Conservation (phyloP, 2,797 vertebrate genomes). For the Ispidina lecontei region DNA sequence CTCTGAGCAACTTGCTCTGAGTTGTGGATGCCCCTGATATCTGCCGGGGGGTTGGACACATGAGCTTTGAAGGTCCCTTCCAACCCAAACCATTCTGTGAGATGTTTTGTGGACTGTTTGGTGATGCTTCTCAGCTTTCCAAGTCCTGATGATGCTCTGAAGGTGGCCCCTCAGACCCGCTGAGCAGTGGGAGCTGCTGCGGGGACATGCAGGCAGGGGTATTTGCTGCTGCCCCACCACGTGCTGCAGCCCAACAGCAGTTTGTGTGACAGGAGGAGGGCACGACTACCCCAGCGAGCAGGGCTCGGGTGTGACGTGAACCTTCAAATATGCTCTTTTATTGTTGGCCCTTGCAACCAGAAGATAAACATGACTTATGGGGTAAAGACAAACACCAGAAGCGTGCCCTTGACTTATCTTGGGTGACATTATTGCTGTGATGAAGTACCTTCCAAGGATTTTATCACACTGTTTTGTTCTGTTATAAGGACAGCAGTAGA, state of each 20-base stretch:
- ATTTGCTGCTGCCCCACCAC: background rate
- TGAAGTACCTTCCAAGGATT: background rate
- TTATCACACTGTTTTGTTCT: background rate
- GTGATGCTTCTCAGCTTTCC: background rate
- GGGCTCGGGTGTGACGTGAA: background rate
- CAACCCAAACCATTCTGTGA: background rate
- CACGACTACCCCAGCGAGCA: background rate
- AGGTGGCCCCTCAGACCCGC: accelerated
- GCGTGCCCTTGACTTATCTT: background rate
- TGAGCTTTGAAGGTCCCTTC: background rate
- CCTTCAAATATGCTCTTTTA: slow-evolving; percentile 10
- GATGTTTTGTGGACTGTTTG: background rate
- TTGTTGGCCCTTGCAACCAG: background rate
- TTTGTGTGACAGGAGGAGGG: background rate
- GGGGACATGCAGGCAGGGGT: accelerated
- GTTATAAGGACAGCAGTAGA: background rate
- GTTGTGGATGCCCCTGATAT: background rate
- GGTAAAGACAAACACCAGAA: slow-evolving; percentile 24
- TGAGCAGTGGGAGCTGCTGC: background rate
- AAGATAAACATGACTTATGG: background rate
- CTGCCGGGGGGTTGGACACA: background rate
- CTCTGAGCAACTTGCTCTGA: background rate
- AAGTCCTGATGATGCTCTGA: accelerated
- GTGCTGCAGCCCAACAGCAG: background rate
- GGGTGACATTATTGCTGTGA: background rate